phyloP scores from a whole-genome alignment of 2,888 invertebrate genomes.

The Callyntrura sp. region DNA sequence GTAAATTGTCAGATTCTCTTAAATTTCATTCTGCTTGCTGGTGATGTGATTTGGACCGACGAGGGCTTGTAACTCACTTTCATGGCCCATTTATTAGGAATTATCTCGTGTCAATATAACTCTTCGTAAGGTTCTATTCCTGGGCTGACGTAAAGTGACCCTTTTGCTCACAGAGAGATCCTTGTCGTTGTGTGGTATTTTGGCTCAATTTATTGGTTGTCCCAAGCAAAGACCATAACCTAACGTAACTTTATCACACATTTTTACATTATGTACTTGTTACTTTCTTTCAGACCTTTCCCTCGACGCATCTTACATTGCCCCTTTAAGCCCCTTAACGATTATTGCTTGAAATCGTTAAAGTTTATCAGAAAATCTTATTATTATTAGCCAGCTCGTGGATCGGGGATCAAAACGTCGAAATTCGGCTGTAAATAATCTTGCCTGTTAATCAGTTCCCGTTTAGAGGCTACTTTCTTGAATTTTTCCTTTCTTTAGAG shows the following conservation, averaged over 20 bases:
- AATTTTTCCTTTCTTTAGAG: neutral
- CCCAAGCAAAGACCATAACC: neutral
- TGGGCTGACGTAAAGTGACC: constrained; percentile 28
- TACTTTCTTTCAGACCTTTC: constrained; percentile 1
- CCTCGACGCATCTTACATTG: neutral
- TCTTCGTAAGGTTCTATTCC: constrained; percentile 31
- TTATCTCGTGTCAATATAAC: constrained; percentile 69
- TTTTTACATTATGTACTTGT: neutral
- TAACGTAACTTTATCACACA: neutral
- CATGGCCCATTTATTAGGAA: constrained; percentile 82
- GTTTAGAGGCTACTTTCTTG: no score
- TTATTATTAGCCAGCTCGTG: constrained; percentile 18
- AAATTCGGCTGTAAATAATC: neutral
- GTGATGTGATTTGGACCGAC: constrained; percentile 5
- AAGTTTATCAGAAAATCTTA: constrained; percentile 6
- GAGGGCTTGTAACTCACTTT: constrained; percentile 74
- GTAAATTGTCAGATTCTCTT: constrained; percentile 56
- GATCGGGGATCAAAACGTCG: neutral
- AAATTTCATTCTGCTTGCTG: constrained; percentile 28
- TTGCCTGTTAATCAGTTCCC: no score
- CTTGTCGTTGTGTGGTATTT: constrained; percentile 56
- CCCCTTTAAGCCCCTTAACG: neutral
- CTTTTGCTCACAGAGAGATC: constrained; percentile 47
- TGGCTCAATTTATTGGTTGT: constrained; percentile 41
- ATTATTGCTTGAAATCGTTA: neutral